A percentile compares a stretch with the other conserved stretches of the same genome.
phyloP scores from a whole-genome alignment of 2,113 vertebrate species.

The Phrynosoma platyrhinos region DNA sequence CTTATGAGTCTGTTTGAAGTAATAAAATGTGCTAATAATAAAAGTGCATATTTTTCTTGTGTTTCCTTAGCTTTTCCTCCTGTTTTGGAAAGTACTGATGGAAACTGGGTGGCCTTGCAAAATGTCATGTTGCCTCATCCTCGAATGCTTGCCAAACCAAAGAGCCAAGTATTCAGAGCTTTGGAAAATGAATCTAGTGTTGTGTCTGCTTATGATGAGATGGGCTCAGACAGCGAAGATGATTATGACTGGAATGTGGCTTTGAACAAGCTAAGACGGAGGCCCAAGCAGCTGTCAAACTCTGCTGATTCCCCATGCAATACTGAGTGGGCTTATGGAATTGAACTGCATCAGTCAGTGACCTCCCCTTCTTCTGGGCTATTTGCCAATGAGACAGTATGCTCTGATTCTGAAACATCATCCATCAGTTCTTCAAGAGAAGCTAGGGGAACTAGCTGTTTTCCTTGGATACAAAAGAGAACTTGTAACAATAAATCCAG shows the following conservation, averaged over 20 bases:
- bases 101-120: constrained; percentile 94
- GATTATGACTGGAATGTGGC: constrained; percentile 80
- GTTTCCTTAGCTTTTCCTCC: constrained; percentile 68
- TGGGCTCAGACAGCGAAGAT: constrained; percentile 87
- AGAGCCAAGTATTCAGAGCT: constrained; percentile 85
- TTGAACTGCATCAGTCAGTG: constrained; percentile 74
- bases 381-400: constrained; percentile 86
- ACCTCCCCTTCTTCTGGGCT: constrained; percentile 84
- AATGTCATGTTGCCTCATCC: constrained; percentile 79
- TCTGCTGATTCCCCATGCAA: constrained; percentile 80
- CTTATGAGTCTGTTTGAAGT: not conserved
- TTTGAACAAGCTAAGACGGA: constrained; percentile 73
- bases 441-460: constrained; percentile 61
- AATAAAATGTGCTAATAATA: not conserved
- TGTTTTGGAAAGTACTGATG: constrained; percentile 89
- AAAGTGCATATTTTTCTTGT: not conserved
- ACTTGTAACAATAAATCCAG: constrained; percentile 64
- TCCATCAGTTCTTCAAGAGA: constrained; percentile 81
- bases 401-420: constrained; percentile 91
- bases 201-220: constrained; percentile 88
- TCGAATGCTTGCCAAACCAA: constrained; percentile 86
- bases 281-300: constrained; percentile 74
- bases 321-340: constrained; percentile 80
- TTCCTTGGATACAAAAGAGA: constrained; percentile 78
- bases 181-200: constrained; percentile 87